These are phyloP conservation scores for Sebastes hopkinsi DNA, from an alignment of 2,797 vertebrate species.

Conservation along the genomic window DNA sequence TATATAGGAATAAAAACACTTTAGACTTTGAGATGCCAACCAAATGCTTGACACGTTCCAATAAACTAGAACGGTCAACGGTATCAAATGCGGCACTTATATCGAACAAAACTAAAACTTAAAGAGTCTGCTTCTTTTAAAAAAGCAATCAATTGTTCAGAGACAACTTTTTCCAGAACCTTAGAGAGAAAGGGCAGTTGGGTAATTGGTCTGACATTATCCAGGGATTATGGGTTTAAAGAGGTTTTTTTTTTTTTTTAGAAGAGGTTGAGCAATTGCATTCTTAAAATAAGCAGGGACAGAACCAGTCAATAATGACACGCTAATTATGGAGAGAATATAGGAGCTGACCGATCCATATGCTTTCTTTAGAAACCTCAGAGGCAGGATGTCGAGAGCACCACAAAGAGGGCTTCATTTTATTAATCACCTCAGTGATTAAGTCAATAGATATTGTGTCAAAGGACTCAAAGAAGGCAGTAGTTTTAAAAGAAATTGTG, in stretches of 20 bases:
- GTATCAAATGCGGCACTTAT: neutral
- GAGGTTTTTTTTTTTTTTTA: neutral
- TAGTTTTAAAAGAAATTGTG: neutral
- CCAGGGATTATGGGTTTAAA: neutral
- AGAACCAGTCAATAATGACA: neutral
- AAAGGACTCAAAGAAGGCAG: neutral
- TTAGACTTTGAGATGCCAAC: neutral
- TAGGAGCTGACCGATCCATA: neutral
- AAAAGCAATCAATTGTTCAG: neutral
- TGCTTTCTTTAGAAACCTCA: neutral
- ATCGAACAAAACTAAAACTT: neutral
- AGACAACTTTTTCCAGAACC: neutral
- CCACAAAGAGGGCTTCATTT: neutral
- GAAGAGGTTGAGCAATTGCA: neutral
- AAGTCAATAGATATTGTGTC: neutral
- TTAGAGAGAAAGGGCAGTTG: neutral
- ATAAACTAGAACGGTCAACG: neutral
- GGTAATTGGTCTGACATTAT: neutral
- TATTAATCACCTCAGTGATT: neutral
- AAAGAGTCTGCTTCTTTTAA: neutral
- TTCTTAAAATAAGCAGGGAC: neutral
- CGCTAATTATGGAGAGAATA: neutral
- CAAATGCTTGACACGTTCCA: neutral
- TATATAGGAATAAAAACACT: neutral
- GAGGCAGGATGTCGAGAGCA: neutral